A percentile compares a stretch with the other conserved stretches of the same genome.
These are phyloP conservation scores for Podarcis cretensis DNA, from an alignment of 2,113 vertebrate species.

Conservation along the genomic window DNA sequence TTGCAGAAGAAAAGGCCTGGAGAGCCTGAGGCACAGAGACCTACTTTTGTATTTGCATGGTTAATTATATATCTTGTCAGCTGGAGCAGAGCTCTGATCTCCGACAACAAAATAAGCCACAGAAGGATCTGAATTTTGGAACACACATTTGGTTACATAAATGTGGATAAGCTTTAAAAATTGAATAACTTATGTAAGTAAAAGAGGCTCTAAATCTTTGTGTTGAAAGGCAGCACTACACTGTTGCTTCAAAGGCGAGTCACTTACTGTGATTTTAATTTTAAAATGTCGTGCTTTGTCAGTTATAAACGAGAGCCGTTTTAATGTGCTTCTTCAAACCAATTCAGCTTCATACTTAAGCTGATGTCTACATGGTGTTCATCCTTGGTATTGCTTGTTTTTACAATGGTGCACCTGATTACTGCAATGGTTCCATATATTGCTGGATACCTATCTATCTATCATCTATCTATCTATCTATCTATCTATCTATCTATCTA, in stretches of 20 bases:
- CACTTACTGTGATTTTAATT: constrained; percentile 21
- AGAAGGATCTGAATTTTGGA: constrained; percentile 49
- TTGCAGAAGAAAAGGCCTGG: constrained; percentile 21
- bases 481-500: too few species aligned
- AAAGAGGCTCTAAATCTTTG: constrained; percentile 39
- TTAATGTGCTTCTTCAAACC: constrained; percentile 17
- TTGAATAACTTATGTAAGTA: constrained; percentile 24
- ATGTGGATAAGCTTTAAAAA: constrained; percentile 48
- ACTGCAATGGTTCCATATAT: neutral
- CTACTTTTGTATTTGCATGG: constrained; percentile 61
- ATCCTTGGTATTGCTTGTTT: neutral
- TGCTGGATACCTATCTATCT: too few species aligned
- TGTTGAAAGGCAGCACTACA: neutral
- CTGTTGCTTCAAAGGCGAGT: constrained; percentile 20
- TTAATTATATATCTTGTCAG: constrained; percentile 59
- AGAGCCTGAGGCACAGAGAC: constrained; percentile 64
- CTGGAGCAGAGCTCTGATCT: constrained; percentile 35
- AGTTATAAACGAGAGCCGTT: constrained; percentile 30
- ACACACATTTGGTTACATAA: constrained; percentile 54
- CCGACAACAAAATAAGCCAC: constrained; percentile 58
- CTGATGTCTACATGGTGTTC: neutral
- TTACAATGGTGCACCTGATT: neutral
- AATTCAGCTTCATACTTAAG: neutral
- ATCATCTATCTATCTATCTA: too few species aligned
- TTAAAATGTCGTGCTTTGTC: constrained; percentile 4